Percentiles rank a stretch among this genome's conserved stretches.
Conservation (phyloP, 92 coral and sea anemone species). For the Epizoanthus rinbou region DNA sequence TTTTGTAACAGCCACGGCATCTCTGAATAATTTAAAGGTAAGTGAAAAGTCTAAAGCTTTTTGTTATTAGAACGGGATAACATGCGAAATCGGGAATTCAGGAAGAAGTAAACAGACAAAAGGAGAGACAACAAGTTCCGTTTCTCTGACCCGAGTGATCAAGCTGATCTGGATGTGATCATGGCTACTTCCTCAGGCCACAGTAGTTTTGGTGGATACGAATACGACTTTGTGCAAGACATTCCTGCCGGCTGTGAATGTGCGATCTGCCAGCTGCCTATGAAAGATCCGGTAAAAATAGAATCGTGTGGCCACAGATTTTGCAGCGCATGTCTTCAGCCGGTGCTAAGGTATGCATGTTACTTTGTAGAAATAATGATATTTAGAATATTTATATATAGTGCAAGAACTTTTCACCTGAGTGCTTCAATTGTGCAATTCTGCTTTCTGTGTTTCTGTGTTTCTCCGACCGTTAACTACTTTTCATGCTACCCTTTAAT, state of each 20-base stretch:
- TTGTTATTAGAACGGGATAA: no score
- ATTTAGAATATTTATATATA: no score
- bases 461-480: no score
- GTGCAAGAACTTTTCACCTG: no score
- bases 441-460: no score
- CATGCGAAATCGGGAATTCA: background rate
- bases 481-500: no score
- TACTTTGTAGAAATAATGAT: no score
- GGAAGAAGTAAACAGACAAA: background rate
- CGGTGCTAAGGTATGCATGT: conserved; percentile 3
- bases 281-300: conserved; percentile 24
- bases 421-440: no score
- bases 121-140: background rate
- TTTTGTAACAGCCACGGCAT: no score
- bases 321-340: conserved; percentile 23
- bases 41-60: no score
- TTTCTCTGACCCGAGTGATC: background rate
- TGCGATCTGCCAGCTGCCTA: conserved; percentile 29
- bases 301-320: conserved; percentile 26
- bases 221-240: conserved; percentile 21
- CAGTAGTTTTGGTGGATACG: conserved; percentile 15
- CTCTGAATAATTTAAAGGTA: no score
- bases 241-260: conserved; percentile 28
- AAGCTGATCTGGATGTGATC: background rate
- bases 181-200: conserved; percentile 14